phyloP scores from a whole-genome alignment of 2,113 vertebrate species.

The Uria aalge region DNA sequence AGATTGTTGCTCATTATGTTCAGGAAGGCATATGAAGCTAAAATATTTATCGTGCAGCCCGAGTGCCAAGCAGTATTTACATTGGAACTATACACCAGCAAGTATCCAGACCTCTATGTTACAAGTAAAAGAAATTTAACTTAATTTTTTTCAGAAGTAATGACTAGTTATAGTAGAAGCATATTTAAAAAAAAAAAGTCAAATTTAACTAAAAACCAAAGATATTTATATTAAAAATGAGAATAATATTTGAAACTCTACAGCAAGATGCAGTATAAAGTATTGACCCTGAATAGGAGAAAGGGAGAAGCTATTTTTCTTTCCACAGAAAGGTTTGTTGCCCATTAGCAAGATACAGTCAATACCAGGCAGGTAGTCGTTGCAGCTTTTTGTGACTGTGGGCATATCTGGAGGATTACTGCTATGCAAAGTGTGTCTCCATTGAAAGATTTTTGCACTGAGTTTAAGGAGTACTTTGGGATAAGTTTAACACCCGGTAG shows the following conservation, averaged over 20 bases:
- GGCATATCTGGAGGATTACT: background rate
- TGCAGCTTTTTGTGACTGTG: background rate
- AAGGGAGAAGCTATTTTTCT: background rate
- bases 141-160: background rate
- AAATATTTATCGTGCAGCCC: background rate
- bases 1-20: background rate
- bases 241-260: background rate
- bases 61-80: background rate
- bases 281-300: background rate
- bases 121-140: background rate
- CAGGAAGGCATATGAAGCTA: background rate
- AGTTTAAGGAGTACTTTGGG: background rate
- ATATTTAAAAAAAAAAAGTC: background rate
- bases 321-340: background rate
- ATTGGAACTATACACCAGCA: background rate
- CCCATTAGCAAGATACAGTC: background rate
- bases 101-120: background rate
- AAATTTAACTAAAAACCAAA: background rate
- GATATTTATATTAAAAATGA: background rate
- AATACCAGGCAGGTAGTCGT: background rate
- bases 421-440: background rate
- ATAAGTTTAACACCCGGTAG: background rate
- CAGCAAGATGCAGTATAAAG: accelerated
- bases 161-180: background rate
- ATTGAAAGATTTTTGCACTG: background rate